Evolutionary conservation across 35 echinoderm and acorn worm species (phyloP), one percentile per base, ranked within the genome.

Genomic region (Acanthaster planci): DNA sequence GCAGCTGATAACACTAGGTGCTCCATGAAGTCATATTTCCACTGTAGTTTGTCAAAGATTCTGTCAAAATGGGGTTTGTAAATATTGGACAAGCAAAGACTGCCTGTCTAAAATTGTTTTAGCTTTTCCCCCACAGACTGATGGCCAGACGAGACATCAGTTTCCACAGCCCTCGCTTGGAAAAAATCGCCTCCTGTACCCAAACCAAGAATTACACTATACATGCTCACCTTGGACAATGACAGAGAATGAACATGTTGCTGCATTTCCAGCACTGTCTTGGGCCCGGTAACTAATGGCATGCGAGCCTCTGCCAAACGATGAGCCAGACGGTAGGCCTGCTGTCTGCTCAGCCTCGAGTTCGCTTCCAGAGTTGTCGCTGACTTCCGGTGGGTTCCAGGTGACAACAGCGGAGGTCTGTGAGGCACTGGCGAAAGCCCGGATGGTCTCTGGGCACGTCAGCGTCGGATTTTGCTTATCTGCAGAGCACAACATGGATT

Each of bases 391-490:
- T 14, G 30, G 64, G 64, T 72, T 8, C 64, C 64, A 72, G 34
- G 64, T 21, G 64, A 72, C 64, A 9, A 12, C 9, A 7, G 64
- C 64, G 10, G 64, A 31, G 2, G 64, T 72, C 15, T 72, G 64
- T 27, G 26, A 26, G 14, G 64, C 26, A 8, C 1, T 26, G 14
- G 64, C 64, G 34, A 12, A 36, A 72, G 64, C 23, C 23, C 26
- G 14, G 64, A 72, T 72, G n/a, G 64, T 72, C 14, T 34, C 64
- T 72, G 64, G 30, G n/a, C 64, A 72, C 21, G 23, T 72, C n/a
- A 72, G 23, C 2, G 34, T 34, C 30, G 64, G 64, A 72, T 14
- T 10, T 34, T 72, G 64, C 64, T 14, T 29, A 34, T 72, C 64
- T 72, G 64, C 34, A 72, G 30, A 72, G 64, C 14, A 72, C 8